Base-by-base conservation (phyloP, 1,140 invertebrate species). In the Proctacanthus coquilletti region DNA sequence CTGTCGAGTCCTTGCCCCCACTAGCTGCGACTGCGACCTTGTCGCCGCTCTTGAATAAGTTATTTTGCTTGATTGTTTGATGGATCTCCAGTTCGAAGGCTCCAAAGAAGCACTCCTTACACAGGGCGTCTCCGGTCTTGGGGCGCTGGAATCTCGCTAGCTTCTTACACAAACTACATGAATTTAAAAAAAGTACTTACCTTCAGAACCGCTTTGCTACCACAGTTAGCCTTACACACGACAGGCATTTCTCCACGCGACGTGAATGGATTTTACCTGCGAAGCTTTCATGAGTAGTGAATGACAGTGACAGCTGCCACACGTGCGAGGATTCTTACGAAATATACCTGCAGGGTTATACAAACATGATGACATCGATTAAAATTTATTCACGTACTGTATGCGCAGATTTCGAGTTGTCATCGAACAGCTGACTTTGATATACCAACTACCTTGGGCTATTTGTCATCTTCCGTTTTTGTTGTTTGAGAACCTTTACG, bases 1-100 rank as follows among this genome's bases (percentile, higher is more conserved):
- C 96, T 9, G 96, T 99, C 0, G 94, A 98, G 62, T 99, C 96
- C 71, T 99, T 99, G 34, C 96, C 96, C 38, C 96, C 95, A 42
- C 92, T 96, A 18, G 94, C 95, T 23, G 86, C 95, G 33, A 98
- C 79, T 4, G 93, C 94, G 15, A 98, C 86, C 42, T 78, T 83
- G 49, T 93, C 77, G 8, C 88, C 89, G 40, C 62, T 65, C 41
- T 77, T 75, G 54, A 98, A 98, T 30, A 98, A 66, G 45, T 82
- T 71, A n/a, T 74, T 79, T 52, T 76, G 71, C 5, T 67, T 68
- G 41, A 99, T 96, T 1, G 94, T 98, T 52, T 84, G 72, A 64
- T 99, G 94, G 47, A 99, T 79, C 70, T 99, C 96, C 41, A 80
- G 76, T 67, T 98, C 94, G 67, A 98, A 98, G 2, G 81, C 85